phyloP scores from a whole-genome alignment of 2,888 invertebrate species.

The Patella caerulea region DNA sequence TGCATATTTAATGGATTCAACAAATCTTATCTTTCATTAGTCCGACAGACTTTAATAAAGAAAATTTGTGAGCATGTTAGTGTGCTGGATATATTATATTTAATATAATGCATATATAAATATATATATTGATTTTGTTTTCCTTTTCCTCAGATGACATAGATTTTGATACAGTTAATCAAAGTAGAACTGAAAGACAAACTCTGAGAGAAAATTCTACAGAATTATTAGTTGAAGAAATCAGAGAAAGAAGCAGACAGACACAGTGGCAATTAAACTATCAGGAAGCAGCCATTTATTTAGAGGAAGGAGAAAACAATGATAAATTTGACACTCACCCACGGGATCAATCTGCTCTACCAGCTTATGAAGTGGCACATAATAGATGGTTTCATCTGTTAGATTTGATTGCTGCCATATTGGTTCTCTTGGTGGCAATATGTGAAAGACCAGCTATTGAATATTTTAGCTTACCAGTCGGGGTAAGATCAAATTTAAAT shows the following conservation, averaged over 20 bases:
- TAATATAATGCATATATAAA: neutral
- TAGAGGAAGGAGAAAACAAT: constrained; percentile 91
- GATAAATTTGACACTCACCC: constrained; percentile 93
- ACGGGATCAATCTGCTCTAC: constrained; percentile 84
- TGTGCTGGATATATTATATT: neutral
- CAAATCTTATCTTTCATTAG: too few species aligned
- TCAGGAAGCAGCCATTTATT: constrained; percentile 89
- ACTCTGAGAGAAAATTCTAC: neutral
- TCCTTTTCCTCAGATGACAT: constrained; percentile 37
- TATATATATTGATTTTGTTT: neutral
- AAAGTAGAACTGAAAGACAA: constrained; percentile 13
- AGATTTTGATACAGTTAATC: constrained; percentile 49
- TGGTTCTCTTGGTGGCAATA: constrained; percentile 83
- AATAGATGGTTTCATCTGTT: constrained; percentile 89
- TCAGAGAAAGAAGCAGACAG: constrained; percentile 33
- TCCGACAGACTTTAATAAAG: too few species aligned
- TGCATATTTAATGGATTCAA: too few species aligned
- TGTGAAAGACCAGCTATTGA: constrained; percentile 87
- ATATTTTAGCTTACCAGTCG: constrained; percentile 77
- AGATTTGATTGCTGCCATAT: constrained; percentile 83
- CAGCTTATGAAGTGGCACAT: constrained; percentile 89
- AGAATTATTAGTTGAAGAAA: constrained; percentile 13
- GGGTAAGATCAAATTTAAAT: constrained; percentile 54
- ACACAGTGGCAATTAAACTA: constrained; percentile 87
- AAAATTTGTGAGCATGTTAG: too few species aligned